Evolutionary conservation across 2,797 vertebrate genomes (phyloP).

Genomic region (Lithobates pipiens): DNA sequence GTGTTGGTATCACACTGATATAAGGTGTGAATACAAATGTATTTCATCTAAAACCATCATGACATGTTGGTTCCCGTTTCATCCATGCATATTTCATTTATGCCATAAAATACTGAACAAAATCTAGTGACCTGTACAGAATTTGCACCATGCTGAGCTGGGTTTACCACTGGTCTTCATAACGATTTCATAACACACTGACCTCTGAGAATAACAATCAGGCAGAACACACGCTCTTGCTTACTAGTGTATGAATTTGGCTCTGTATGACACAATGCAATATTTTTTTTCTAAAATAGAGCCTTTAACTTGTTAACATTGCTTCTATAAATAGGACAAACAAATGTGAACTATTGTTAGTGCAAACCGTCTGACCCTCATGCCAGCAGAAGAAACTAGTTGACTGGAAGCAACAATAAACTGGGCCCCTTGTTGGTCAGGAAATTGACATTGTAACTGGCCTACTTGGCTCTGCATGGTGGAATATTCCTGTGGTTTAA

Average conservation of each 20-base stretch:
- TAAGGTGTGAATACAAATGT: too few relatives aligned
- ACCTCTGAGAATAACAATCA: slow-evolving; percentile 42
- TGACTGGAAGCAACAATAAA: slow-evolving; percentile 59
- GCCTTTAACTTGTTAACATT: not conserved
- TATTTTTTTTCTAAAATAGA: slow-evolving; percentile 28
- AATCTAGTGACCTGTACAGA: not conserved
- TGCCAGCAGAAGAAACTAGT: slow-evolving; percentile 49
- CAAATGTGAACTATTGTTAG: slow-evolving; percentile 50
- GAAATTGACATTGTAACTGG: slow-evolving; percentile 30
- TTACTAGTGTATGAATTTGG: not conserved
- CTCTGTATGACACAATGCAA: slow-evolving; percentile 25
- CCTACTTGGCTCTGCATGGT: slow-evolving; percentile 37
- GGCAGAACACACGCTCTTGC: slow-evolving; percentile 26
- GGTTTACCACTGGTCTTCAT: slow-evolving; percentile 27
- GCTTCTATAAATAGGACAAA: slow-evolving; percentile 46
- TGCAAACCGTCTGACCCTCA: slow-evolving; percentile 51
- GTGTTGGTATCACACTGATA: not conserved
- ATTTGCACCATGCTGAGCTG: not conserved
- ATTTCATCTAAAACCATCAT: not conserved
- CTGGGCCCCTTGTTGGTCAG: slow-evolving; percentile 26
- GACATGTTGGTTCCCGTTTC: not conserved
- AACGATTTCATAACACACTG: slow-evolving; percentile 47
- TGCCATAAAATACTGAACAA: not conserved
- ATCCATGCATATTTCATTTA: not conserved
- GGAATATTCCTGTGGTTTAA: slow-evolving; percentile 50